Evolutionary conservation across 2,888 invertebrate genomes (phyloP), one percentile per base, ranked within the genome.

Genomic region (Drosophila neotestacea): DNA sequence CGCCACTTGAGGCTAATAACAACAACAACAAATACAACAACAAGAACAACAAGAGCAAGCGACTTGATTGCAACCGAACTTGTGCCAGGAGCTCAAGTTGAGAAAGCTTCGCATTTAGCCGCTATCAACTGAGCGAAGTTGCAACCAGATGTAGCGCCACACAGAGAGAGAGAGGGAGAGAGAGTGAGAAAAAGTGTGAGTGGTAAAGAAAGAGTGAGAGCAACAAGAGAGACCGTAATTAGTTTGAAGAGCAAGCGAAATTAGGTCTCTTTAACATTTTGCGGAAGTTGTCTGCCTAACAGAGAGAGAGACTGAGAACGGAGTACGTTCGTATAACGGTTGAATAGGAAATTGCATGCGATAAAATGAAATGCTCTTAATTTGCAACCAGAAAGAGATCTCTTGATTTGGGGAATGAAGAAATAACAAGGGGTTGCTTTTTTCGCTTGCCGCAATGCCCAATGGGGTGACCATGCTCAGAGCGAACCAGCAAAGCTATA

Each of bases 1-100:
- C 69, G 77, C 87, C 88, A 87, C 88, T 87, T 85, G 88, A 85
- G 83, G 88, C 88, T 85, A 87, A 85, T 87, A 85, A 81, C 67
- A 77, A 69, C 54, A 72, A 42, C 73, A 71, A 81, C 67, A 77
- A 69, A 50, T 70, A 42, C 73, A 71, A 54, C 55, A 64, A 65
- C 73, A 83, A 59, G 63, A 77, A 65, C 44, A 77, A 67, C 67
- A 77, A 63, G 51, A 59, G 77, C 65, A 74, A 77, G 78, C 78
- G 52, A 87, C 78, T 80, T 74, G 84, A 85, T 80, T 84, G 85
- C 77, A 74, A 68, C 69, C 65, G 55, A 79, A 70, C 79, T 77
- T 66, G 69, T 69, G 83, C 61, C 85, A 84, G 82, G 69, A 84
- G 70, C 67, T 51, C 61, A 48, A 64, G 56, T 74, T 74, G 67